A percentile compares a stretch with the other conserved stretches of the same genome.
Evolutionary conservation across 1,140 invertebrate species (phyloP).

Genomic region (Grapholita molesta): DNA sequence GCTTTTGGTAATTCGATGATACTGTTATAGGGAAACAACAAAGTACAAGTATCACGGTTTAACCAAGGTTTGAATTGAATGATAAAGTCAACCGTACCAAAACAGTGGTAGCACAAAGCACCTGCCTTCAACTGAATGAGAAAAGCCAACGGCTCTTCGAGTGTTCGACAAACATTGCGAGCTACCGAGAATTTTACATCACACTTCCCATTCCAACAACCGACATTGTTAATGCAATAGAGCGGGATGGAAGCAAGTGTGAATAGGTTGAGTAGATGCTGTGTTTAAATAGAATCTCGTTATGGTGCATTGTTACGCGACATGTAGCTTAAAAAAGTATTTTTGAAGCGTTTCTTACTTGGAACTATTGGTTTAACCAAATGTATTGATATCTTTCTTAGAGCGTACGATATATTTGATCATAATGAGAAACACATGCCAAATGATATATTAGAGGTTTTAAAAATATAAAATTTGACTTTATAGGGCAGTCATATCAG

Average conservation of each 20-base stretch:
- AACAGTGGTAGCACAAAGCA: neutral
- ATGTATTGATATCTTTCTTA: too few relatives aligned
- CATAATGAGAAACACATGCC: too few relatives aligned
- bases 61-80: too few relatives aligned
- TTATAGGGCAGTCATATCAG: too few relatives aligned
- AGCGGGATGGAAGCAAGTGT: constrained; percentile 38
- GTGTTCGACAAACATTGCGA: constrained; percentile 39
- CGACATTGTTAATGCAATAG: neutral
- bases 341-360: neutral
- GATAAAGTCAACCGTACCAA: neutral
- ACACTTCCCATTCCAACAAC: constrained; percentile 31
- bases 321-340: constrained; percentile 2
- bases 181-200: constrained; percentile 60
- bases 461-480: too few relatives aligned
- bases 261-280: constrained; percentile 30
- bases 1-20: too few relatives aligned
- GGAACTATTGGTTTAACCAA: neutral
- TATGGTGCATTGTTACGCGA: constrained; percentile 25
- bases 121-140: constrained; percentile 24
- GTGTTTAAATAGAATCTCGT: constrained; percentile 16
- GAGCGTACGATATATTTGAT: too few relatives aligned
- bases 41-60: too few relatives aligned
- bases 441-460: too few relatives aligned
- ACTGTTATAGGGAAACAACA: too few relatives aligned
- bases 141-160: constrained; percentile 33